Percentiles rank a stretch among this genome's conserved stretches.
phyloP scores from a whole-genome alignment of 2,113 vertebrate genomes.

The Rattus rattus region DNA sequence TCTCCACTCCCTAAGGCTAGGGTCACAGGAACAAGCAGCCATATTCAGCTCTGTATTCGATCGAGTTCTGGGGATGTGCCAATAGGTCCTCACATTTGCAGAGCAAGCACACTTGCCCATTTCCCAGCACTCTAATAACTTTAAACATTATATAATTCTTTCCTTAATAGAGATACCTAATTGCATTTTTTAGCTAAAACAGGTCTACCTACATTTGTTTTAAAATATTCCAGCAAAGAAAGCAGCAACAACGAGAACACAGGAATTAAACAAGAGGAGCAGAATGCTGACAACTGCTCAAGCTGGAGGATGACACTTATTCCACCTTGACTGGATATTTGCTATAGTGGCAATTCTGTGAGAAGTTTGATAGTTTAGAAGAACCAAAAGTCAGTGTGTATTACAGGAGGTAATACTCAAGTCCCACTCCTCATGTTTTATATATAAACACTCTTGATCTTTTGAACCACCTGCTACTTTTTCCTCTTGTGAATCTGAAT shows the following conservation, averaged over 20 bases:
- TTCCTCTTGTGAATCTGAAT: not conserved
- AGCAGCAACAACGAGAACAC: not conserved
- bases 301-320: not conserved
- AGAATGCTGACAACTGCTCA: not conserved
- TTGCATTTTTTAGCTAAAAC: constrained; percentile 23
- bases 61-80: no score
- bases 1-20: not conserved
- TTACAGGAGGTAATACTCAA: not conserved
- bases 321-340: not conserved
- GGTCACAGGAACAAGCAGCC: not conserved
- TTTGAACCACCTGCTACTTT: not conserved
- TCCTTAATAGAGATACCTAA: not conserved
- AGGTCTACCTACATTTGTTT: not conserved
- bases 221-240: constrained; percentile 28
- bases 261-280: constrained; percentile 15
- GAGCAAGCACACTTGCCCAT: not conserved
- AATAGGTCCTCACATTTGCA: no score
- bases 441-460: not conserved
- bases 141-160: constrained; percentile 28
- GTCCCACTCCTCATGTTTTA: not conserved
- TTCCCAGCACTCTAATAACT: not conserved
- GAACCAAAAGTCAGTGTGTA: not conserved
- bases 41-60: not conserved
- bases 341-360: not conserved
- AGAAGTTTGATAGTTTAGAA: not conserved